Evolutionary conservation across 1,140 invertebrate genomes (phyloP).

Genomic region (Trichonephila inaurata): DNA sequence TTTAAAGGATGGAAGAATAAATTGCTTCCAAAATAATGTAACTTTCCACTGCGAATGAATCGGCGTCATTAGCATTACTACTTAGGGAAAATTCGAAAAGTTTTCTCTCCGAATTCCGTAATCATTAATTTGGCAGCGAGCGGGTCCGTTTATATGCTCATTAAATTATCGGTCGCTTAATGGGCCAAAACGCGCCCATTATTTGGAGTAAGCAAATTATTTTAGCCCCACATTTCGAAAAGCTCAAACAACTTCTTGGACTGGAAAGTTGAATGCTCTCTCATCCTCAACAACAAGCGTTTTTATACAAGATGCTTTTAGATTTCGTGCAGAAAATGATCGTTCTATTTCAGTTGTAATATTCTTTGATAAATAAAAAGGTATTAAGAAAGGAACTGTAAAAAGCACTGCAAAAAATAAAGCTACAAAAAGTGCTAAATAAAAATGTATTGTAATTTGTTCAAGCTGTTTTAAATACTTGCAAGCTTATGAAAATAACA

Average conservation of each 20-base stretch:
- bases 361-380: no score
- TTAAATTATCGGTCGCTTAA: constrained; percentile 28
- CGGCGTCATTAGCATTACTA: constrained; percentile 66
- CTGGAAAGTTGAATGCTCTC: neutral
- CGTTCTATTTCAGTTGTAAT: no score
- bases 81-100: constrained; percentile 56
- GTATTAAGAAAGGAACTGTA: no score
- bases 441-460: no score
- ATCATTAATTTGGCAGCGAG: constrained; percentile 67
- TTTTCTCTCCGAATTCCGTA: constrained; percentile 62
- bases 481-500: no score
- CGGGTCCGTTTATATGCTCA: constrained; percentile 55
- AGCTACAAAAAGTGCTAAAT: no score
- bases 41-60: constrained; percentile 45
- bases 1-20: constrained; percentile 11
- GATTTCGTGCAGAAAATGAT: no score
- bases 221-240: neutral
- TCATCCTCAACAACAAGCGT: no score
- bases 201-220: constrained; percentile 27
- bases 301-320: no score
- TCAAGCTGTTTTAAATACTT: no score
- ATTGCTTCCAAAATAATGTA: neutral
- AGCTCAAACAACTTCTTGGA: neutral
- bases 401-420: no score
- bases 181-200: neutral